These are phyloP conservation scores for Anoplolepis gracilipes DNA, from an alignment of 1,140 invertebrate species.

Conservation along the genomic window DNA sequence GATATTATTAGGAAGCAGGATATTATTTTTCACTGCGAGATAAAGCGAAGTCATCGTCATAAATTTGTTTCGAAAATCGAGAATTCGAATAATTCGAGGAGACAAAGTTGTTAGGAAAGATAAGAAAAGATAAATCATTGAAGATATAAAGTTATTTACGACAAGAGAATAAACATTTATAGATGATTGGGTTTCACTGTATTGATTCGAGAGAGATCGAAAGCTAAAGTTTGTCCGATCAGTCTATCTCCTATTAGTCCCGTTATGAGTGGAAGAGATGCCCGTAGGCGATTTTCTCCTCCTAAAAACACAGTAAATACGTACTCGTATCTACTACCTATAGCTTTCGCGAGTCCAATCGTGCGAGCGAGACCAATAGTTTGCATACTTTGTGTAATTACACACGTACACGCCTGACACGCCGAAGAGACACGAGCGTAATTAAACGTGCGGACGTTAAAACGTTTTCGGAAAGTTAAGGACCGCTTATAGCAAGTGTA, in stretches of 20 bases:
- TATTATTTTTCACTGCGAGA: not conserved
- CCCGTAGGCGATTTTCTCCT: conserved; percentile 66
- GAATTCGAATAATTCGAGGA: too few species aligned
- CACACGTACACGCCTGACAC: not conserved
- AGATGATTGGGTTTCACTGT: conserved; percentile 27
- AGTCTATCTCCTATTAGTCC: conserved; percentile 41
- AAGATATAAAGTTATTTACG: not conserved
- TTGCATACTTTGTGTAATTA: conserved; percentile 59
- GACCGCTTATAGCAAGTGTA: not conserved
- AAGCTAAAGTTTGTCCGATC: conserved; percentile 36
- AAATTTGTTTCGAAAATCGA: not conserved
- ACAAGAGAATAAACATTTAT: conserved; percentile 30
- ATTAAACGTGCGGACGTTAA: conserved; percentile 29
- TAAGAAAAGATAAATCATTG: not conserved
- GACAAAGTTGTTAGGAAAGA: not conserved
- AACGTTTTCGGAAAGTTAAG: conserved; percentile 10
- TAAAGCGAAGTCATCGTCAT: not conserved
- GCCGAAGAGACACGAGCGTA: conserved; percentile 9
- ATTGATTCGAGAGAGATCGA: conserved; percentile 63
- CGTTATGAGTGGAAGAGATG: conserved; percentile 58
- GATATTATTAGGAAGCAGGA: conserved; percentile 11
- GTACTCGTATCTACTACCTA: conserved; percentile 48
- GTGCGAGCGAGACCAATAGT: not conserved
- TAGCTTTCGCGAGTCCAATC: conserved; percentile 53
- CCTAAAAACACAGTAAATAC: conserved; percentile 67